phyloP scores from a whole-genome alignment of 2,888 invertebrate genomes.

The Orthosia incerta region DNA sequence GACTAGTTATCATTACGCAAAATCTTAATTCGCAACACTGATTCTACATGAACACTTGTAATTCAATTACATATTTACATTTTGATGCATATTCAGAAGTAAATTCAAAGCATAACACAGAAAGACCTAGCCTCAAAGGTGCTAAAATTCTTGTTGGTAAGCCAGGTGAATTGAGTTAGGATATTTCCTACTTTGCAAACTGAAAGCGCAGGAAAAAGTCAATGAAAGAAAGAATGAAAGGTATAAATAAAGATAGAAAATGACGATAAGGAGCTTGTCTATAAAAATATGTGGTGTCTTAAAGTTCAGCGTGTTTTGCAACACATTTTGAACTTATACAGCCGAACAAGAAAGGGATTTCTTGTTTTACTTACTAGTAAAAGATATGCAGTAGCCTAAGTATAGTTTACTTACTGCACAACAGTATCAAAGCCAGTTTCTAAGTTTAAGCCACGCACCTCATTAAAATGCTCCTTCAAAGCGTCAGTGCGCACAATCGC shows the following conservation, averaged over 20 bases:
- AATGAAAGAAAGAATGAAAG: background rate
- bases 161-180: no score
- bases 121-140: background rate
- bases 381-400: background rate
- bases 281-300: background rate
- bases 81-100: slow-evolving; percentile 6
- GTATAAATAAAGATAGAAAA: no score
- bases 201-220: background rate
- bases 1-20: slow-evolving; percentile 42
- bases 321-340: background rate
- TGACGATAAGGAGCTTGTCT: background rate
- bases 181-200: background rate
- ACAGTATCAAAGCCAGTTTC: slow-evolving; percentile 34
- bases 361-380: background rate
- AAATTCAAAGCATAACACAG: background rate
- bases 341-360: background rate
- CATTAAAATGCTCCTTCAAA: slow-evolving; percentile 70
- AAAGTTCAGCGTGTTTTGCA: background rate
- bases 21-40: slow-evolving; percentile 30
- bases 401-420: slow-evolving; percentile 24
- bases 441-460: slow-evolving; percentile 62
- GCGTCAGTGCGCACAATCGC: slow-evolving; percentile 72
- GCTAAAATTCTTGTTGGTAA: background rate
- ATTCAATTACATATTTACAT: slow-evolving; percentile 53
- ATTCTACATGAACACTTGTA: slow-evolving; percentile 43